Evolutionary conservation across 2,888 invertebrate species (phyloP).

Genomic region (Eutolmus rufibarbis): DNA sequence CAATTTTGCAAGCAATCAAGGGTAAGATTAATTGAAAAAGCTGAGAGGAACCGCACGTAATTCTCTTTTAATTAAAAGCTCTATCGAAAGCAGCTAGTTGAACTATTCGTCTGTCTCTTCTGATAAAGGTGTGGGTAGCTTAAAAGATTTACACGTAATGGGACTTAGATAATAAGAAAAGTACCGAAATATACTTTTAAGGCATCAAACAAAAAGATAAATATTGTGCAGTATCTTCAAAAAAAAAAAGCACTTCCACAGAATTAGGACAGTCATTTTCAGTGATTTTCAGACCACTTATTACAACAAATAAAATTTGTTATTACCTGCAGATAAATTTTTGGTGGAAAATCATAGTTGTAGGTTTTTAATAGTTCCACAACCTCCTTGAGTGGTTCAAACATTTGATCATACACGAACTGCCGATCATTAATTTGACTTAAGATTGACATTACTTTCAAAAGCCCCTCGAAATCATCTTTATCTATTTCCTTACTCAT

Average conservation of each 20-base stretch:
- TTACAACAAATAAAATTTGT: neutral
- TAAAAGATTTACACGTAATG: neutral
- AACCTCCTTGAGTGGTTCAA: slow-evolving; percentile 85
- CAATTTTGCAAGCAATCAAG: neutral
- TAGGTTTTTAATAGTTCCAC: slow-evolving; percentile 85
- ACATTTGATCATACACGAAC: slow-evolving; percentile 83
- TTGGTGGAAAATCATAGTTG: slow-evolving; percentile 86
- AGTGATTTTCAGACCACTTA: too few species aligned
- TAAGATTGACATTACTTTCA: slow-evolving; percentile 84
- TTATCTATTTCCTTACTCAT: slow-evolving; percentile 77
- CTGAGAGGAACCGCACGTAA: neutral
- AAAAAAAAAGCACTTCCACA: neutral
- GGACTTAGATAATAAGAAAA: neutral
- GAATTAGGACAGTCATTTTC: neutral
- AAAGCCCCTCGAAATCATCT: slow-evolving; percentile 85
- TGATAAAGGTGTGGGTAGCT: neutral
- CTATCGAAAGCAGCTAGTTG: neutral
- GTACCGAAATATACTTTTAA: neutral
- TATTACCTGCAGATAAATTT: slow-evolving; percentile 72
- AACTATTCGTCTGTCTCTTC: neutral
- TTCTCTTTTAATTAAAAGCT: neutral
- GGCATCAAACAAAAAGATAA: neutral
- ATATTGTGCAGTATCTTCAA: neutral
- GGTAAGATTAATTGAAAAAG: neutral
- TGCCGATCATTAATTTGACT: slow-evolving; percentile 80